A percentile compares a stretch with the other conserved stretches of the same genome.
These are phyloP conservation scores for Cryptotis parvus DNA, from an alignment of 2,113 vertebrate species.

Conservation along the genomic window DNA sequence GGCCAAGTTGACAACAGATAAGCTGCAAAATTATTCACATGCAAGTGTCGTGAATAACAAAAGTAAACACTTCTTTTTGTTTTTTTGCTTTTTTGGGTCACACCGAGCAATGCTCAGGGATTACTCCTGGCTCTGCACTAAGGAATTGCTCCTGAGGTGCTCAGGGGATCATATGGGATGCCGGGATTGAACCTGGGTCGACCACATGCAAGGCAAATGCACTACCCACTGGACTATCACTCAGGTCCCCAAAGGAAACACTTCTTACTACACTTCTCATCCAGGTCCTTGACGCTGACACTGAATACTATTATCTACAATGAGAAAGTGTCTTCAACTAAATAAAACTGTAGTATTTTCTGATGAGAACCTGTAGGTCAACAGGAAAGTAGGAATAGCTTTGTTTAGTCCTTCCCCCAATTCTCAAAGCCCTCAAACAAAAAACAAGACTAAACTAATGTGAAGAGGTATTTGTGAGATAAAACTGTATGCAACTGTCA, in stretches of 20 bases:
- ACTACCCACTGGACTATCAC: too few species aligned
- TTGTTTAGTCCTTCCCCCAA: background rate
- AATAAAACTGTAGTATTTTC: constrained; percentile 29
- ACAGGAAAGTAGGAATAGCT: background rate
- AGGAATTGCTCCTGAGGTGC: too few species aligned
- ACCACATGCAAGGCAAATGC: too few species aligned
- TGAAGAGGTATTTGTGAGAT: constrained; percentile 9
- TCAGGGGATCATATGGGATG: too few species aligned
- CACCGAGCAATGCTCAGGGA: too few species aligned
- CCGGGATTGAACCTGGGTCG: too few species aligned
- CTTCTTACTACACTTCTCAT: background rate
- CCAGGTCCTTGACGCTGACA: background rate
- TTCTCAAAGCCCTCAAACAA: background rate
- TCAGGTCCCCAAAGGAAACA: background rate
- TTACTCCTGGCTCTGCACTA: too few species aligned
- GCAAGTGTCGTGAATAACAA: background rate
- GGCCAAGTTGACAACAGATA: background rate
- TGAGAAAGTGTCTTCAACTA: background rate
- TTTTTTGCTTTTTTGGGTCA: too few species aligned
- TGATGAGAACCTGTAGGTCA: constrained; percentile 8
- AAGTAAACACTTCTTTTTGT: background rate
- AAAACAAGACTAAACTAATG: background rate
- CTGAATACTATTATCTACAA: constrained; percentile 10
- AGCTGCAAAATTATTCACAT: background rate
- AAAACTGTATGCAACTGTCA: background rate